Conservation (phyloP, 2,888 invertebrate genomes). For the Nemotelus pantherinus region DNA sequence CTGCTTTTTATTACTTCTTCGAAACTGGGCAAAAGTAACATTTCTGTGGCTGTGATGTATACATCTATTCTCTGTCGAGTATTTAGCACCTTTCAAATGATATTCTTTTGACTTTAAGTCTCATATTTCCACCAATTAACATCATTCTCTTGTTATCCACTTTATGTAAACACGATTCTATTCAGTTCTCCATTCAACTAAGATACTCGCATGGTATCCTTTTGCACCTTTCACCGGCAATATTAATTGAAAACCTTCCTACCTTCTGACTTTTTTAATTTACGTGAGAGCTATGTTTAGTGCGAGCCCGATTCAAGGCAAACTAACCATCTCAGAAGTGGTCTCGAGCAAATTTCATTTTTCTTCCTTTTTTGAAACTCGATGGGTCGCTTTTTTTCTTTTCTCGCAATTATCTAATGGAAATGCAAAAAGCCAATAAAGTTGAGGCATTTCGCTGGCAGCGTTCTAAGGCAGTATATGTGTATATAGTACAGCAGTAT, state of each 20-base stretch:
- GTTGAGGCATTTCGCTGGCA: conserved; percentile 41
- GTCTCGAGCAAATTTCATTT: conserved; percentile 47
- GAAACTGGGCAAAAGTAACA: too few relatives aligned
- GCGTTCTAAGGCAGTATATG: conserved; percentile 9
- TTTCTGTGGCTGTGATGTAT: too few relatives aligned
- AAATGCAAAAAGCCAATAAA: conserved; percentile 51
- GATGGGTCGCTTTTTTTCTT: conserved; percentile 32
- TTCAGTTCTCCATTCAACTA: conserved; percentile 5
- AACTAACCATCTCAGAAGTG: conserved; percentile 50
- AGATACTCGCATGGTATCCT: neutral
- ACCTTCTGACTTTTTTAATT: neutral
- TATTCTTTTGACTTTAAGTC: too few relatives aligned
- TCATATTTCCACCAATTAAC: too few relatives aligned
- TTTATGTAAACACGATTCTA: conserved; percentile 1
- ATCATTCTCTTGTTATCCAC: neutral
- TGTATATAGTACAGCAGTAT: conserved; percentile 13
- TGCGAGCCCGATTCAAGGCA: conserved; percentile 45
- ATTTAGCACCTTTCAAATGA: too few relatives aligned
- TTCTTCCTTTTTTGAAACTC: conserved; percentile 39
- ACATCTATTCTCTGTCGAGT: too few relatives aligned
- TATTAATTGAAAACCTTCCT: conserved; percentile 31
- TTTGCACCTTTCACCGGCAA: conserved; percentile 25
- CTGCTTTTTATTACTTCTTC: too few relatives aligned
- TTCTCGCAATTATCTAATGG: conserved; percentile 48
- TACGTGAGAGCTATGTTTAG: neutral